A percentile compares a stretch with the other conserved stretches of the same genome.
These are phyloP conservation scores for Ploceus nigricollis DNA, from an alignment of 2,113 vertebrate genomes.

Conservation along the genomic window DNA sequence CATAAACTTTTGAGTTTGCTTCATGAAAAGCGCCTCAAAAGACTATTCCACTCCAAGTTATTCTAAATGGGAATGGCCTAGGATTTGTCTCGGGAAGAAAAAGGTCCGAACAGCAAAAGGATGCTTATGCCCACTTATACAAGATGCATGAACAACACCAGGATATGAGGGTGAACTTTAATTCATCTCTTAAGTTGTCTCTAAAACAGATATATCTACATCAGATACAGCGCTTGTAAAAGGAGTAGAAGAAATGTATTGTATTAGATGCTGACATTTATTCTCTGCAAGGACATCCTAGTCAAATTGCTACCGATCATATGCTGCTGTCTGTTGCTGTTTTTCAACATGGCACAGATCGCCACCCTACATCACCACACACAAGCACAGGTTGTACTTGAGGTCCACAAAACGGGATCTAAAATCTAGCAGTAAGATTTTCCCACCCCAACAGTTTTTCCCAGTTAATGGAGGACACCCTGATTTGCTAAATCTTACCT, in stretches of 20 bases:
- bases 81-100: background rate
- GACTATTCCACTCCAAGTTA: background rate
- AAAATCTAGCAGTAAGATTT: background rate
- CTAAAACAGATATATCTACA: background rate
- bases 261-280: background rate
- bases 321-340: background rate
- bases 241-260: background rate
- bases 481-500: background rate
- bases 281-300: background rate
- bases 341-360: background rate
- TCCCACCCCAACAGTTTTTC: background rate
- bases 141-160: background rate
- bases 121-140: background rate
- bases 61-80: background rate
- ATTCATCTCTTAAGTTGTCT: background rate
- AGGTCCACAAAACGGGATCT: background rate
- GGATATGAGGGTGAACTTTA: background rate
- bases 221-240: background rate
- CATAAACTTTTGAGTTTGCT: background rate
- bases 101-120: background rate
- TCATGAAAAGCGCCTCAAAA: background rate
- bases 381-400: background rate
- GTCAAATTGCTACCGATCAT: background rate
- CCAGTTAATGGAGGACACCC: background rate
- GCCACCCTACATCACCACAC: fast-evolving